Percentiles rank a stretch among this genome's conserved stretches.
Conservation (phyloP, 2,797 vertebrate species). For the Parauchenoglanis ngamensis region DNA sequence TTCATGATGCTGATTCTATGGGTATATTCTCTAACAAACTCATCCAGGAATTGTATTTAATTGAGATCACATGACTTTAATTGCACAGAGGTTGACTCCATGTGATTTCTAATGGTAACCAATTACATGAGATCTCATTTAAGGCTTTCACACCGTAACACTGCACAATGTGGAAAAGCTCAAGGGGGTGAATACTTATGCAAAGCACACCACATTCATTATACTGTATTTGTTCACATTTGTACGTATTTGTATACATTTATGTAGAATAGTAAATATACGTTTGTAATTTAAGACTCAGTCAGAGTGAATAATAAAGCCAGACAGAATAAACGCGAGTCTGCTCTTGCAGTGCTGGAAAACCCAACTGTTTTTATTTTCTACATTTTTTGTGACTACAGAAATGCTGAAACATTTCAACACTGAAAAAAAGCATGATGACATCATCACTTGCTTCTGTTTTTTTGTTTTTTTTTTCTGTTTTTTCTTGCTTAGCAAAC, state of each 20-base stretch:
- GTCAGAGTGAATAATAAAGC: not conserved
- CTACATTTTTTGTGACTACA: conserved; percentile 94
- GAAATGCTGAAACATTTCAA: conserved; percentile 98
- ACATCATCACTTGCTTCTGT: conserved; percentile 90
- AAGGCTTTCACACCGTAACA: not conserved
- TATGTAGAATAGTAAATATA: not conserved
- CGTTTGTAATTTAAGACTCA: not conserved
- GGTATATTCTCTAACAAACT: not conserved
- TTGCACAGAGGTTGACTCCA: not conserved
- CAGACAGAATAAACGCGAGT: conserved; percentile 59
- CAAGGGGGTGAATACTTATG: not conserved
- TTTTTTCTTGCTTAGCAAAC: conserved; percentile 92
- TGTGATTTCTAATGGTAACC: not conserved
- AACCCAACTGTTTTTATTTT: conserved; percentile 99
- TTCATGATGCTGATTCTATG: not conserved
- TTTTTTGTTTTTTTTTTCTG: conserved; percentile 63
- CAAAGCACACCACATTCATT: not conserved
- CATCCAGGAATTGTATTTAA: not conserved
- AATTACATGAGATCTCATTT: not conserved
- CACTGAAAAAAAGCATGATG: conserved; percentile 95
- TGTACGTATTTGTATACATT: not conserved
- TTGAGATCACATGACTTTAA: not conserved
- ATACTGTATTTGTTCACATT: too few species aligned
- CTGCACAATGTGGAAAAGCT: not conserved
- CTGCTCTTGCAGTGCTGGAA: conserved; percentile 91